Base-by-base conservation (phyloP, 2,113 vertebrate species). In the Gnathonemus longibarbis region DNA sequence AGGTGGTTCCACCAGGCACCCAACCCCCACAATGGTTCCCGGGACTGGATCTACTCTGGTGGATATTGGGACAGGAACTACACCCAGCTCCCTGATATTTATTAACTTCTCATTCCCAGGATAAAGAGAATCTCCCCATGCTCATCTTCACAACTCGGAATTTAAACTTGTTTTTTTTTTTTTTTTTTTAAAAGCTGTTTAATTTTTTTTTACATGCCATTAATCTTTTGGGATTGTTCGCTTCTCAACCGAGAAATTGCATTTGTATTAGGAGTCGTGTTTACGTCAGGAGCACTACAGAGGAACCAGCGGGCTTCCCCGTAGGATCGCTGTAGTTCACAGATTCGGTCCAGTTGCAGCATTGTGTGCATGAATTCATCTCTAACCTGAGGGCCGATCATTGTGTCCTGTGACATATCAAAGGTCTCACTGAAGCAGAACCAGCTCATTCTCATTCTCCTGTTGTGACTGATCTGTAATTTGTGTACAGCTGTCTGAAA, bases 21-120 rank as follows among this genome's bases (percentile, higher is more conserved):
- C 46, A 99, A 99, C 92, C 98, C 98, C 83, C 94, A 99, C 91
- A 99, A 95, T 86, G 97, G 98, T 92, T 96, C 96, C 2, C 97
- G 97, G 93, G 98, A 99, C 95, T 99, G 98, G 98, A 95, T 99
- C 91, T 99, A 97, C 94, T 96, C 96, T 66, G 98, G 98, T 92
- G 97, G 96, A 93, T 99, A 99, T 95, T 99, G 98, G 98, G 97
- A 98, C 94, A 97, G 98, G 94, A 98, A 96, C 94, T 99, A 98
- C 95, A 94, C 95, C 91, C 96, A 96, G 90, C 94, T 98, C 92
- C 97, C 98, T 91, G 97, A 99, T 92, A 99, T 99, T 95, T 99
- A 99, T 96, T 99, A 96, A 97, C 24, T 6, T 31, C 53, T n/a
- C 17, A 50, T 62, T 35, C 53, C 7, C 49, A 1, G 91, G 50